Evolutionary conservation across 2,113 vertebrate genomes (phyloP).

Genomic region (Sphaerodactylus townsendi): DNA sequence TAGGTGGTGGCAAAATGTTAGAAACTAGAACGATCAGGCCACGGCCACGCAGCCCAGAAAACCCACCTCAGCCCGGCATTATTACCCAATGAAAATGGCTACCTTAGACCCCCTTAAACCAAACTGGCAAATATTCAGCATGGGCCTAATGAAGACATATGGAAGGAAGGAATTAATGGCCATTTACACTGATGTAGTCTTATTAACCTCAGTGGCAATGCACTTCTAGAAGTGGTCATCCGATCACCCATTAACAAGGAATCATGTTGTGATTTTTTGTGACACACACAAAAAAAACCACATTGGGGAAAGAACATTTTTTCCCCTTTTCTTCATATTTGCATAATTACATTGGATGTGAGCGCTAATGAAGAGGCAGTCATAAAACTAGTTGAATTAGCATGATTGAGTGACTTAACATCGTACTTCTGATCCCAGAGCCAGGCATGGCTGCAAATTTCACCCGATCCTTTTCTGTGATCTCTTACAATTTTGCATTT

Average conservation of each 20-base stretch:
- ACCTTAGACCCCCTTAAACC: neutral
- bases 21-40: no score
- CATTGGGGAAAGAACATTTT: conserved; percentile 28
- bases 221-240: neutral
- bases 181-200: neutral
- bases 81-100: neutral
- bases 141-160: neutral
- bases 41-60: no score
- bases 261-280: neutral
- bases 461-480: conserved; percentile 40
- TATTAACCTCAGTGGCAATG: neutral
- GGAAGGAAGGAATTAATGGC: neutral
- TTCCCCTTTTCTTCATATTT: conserved; percentile 43
- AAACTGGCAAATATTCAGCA: neutral
- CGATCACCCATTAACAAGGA: neutral
- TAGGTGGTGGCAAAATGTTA: no score
- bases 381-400: conserved; percentile 68
- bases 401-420: conserved; percentile 70
- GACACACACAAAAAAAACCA: conserved; percentile 22
- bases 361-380: conserved; percentile 69
- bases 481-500: conserved; percentile 63
- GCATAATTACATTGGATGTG: conserved; percentile 62
- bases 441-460: conserved; percentile 50
- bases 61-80: no score
- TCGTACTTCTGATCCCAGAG: conserved; percentile 63